Evolutionary conservation across 35 echinoderm and acorn worm genomes (phyloP).

Genomic region (Amphiura filiformis): DNA sequence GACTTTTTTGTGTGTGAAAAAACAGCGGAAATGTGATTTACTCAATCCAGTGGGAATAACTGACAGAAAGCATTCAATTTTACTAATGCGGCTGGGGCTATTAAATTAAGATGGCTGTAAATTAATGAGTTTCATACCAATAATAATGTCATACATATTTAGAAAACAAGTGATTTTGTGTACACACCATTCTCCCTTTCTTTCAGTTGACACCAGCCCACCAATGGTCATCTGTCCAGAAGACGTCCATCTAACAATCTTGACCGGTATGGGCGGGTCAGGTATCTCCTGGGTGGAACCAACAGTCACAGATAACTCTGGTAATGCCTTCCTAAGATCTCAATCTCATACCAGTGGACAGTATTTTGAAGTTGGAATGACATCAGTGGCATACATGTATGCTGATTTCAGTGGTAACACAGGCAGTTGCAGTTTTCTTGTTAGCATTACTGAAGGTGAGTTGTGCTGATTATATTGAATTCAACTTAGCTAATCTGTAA

Average conservation of each 20-base stretch:
- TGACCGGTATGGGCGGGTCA: conserved; percentile 7
- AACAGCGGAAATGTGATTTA: too few relatives aligned
- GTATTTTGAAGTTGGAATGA: conserved; percentile 48
- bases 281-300: conserved; percentile 39
- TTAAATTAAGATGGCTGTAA: too few relatives aligned
- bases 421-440: conserved; percentile 47
- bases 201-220: conserved; percentile 40
- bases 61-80: too few relatives aligned
- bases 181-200: neutral
- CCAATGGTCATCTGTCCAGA: conserved; percentile 32
- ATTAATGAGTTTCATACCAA: too few relatives aligned
- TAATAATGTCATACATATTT: too few relatives aligned
- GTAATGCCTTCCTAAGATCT: conserved; percentile 17
- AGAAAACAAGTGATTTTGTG: too few relatives aligned
- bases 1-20: too few relatives aligned
- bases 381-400: conserved; percentile 54
- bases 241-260: conserved; percentile 23
- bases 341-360: conserved; percentile 35
- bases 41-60: too few relatives aligned
- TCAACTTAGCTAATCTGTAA: too few relatives aligned
- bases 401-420: conserved; percentile 30
- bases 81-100: too few relatives aligned
- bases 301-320: conserved; percentile 71
- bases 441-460: conserved; percentile 50
- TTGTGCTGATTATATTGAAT: too few relatives aligned